Evolutionary conservation across 2,888 invertebrate species (phyloP).

Genomic region (Blastobasis adustella): DNA sequence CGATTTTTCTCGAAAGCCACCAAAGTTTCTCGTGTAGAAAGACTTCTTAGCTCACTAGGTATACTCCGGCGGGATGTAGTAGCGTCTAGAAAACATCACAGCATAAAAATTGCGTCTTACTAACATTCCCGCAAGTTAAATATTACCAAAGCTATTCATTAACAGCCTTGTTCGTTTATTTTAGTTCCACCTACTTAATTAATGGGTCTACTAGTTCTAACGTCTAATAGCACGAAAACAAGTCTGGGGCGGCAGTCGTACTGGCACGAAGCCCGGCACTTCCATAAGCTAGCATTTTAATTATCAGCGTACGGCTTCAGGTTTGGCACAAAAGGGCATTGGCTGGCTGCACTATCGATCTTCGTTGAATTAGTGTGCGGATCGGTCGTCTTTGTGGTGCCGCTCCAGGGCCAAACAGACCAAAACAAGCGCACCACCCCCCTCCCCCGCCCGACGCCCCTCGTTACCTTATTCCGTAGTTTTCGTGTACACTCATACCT

Average conservation of each 20-base stretch:
- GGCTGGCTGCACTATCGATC: conserved; percentile 72
- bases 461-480: conserved; percentile 49
- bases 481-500: conserved; percentile 39
- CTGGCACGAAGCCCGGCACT: neutral
- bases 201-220: too few species aligned
- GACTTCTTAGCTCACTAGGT: too few species aligned
- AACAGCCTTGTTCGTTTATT: too few species aligned
- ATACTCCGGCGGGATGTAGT: too few species aligned
- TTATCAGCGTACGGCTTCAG: conserved; percentile 31
- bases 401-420: conserved; percentile 72
- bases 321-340: conserved; percentile 60
- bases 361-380: conserved; percentile 73
- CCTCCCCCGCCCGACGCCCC: conserved; percentile 34
- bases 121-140: too few species aligned
- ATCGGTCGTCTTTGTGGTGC: conserved; percentile 72
- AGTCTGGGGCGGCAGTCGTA: neutral
- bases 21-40: too few species aligned
- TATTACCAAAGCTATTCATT: too few species aligned
- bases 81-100: too few species aligned
- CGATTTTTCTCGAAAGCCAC: too few species aligned
- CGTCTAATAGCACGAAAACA: too few species aligned
- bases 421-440: conserved; percentile 62
- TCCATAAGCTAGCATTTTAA: conserved; percentile 44
- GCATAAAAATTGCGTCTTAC: too few species aligned
- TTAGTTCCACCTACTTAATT: too few species aligned